Percentiles rank a stretch among this genome's conserved stretches.
These are phyloP conservation scores for Ichneumoninae sp. DNA, from an alignment of 2,888 invertebrate genomes.

Conservation along the genomic window DNA sequence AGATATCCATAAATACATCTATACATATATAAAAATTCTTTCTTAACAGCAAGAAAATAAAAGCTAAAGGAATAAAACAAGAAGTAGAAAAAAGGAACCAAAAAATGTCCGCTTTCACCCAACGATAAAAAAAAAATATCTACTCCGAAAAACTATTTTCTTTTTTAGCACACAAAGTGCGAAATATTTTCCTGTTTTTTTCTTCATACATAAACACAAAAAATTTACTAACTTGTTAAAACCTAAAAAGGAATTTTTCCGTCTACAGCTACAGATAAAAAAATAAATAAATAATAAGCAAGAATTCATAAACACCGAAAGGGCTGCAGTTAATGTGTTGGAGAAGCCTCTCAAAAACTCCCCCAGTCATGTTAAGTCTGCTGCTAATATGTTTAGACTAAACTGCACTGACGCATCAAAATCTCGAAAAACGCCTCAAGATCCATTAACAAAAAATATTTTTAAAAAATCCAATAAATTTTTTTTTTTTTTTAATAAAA, in stretches of 20 bases:
- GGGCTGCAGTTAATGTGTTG: slow-evolving; percentile 40
- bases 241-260: background rate
- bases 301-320: slow-evolving; percentile 29
- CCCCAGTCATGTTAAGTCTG: slow-evolving; percentile 12
- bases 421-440: background rate
- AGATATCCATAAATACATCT: background rate
- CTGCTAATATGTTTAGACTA: slow-evolving; percentile 28
- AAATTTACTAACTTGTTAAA: background rate
- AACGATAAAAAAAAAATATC: background rate
- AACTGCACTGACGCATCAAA: slow-evolving; percentile 8
- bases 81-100: too few species aligned
- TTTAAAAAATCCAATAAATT: too few species aligned
- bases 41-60: background rate
- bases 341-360: slow-evolving; percentile 55
- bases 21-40: background rate
- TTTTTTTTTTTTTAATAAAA: too few species aligned
- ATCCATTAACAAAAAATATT: too few species aligned
- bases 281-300: background rate
- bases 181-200: too few species aligned
- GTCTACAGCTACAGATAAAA: too few species aligned
- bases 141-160: too few species aligned
- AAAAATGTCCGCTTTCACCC: too few species aligned
- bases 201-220: too few species aligned
- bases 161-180: too few species aligned
- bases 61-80: background rate